Base-by-base conservation (phyloP, 2,113 vertebrate genomes). In the Pygoscelis antarcticus region DNA sequence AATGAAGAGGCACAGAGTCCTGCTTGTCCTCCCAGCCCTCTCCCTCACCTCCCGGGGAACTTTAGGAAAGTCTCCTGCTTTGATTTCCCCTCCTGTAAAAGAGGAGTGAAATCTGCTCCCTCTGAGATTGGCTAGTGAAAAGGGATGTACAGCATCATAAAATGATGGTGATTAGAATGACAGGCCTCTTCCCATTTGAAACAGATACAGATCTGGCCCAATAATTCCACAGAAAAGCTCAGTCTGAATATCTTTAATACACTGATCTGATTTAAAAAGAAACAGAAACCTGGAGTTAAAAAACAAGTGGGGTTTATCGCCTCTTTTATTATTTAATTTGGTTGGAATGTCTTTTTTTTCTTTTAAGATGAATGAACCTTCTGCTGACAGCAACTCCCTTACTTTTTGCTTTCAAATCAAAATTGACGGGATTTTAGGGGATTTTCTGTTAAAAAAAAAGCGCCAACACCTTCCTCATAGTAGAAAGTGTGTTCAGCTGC, bases 291-390 rank as follows among this genome's bases (percentile, higher is more conserved):
- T 40, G 40, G 57, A 92, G 72, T 78, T 36, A 22, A 71, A 84
- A 84, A 93, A 72, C 90, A 93, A 94, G 92, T 93, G 94, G 86
- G 69, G 68, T 93, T 97, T 95, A 92, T 93, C 83, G 3, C 65
- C 57, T 72, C 55, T 84, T 94, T 93, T 83, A 89, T 84, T 91
- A 93, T 95, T 92, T 89, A 89, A 95, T 95, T 95, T 79, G 61
- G 15, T 57, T 92, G 94, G 96, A 95, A 97, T 93, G 92, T 72
- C 83, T 70, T 51, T 91, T 91, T 71, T 94, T 85, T 40, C 49
- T 79, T 77, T 71, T 57, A 93, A 93, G 89, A 95, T 65, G 86
- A 95, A 97, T 95, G 72, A 96, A 76, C 69, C 3, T 54, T 66
- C 61, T 92, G 61, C 80, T 78, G 83, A 54, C 30, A 92, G 65